These are phyloP conservation scores for Tricholauxania praeusta DNA, from an alignment of 2,888 invertebrate genomes.

Conservation along the genomic window DNA sequence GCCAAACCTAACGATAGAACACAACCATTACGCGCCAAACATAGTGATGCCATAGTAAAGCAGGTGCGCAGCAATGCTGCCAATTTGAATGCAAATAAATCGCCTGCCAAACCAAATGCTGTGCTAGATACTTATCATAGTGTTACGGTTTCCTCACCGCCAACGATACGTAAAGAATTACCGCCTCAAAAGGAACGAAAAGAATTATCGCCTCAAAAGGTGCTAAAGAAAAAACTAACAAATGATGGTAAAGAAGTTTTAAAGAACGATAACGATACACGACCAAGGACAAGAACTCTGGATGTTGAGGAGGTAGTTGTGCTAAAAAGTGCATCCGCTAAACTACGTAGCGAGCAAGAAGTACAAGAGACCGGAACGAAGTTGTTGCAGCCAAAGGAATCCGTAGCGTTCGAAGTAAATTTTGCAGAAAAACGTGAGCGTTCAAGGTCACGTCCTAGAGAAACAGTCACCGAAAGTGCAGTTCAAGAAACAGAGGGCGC, in stretches of 20 bases:
- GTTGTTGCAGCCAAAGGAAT: slow-evolving; percentile 49
- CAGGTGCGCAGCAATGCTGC: slow-evolving; percentile 29
- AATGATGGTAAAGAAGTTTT: background rate
- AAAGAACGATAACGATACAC: background rate
- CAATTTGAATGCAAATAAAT: slow-evolving; percentile 23
- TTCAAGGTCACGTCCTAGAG: slow-evolving; percentile 7
- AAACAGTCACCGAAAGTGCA: slow-evolving; percentile 15
- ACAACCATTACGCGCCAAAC: slow-evolving; percentile 45
- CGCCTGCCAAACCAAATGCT: slow-evolving; percentile 57
- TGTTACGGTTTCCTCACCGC: slow-evolving; percentile 66
- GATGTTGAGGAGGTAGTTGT: slow-evolving; percentile 60
- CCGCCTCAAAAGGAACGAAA: slow-evolving; percentile 37
- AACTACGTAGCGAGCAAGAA: slow-evolving; percentile 51
- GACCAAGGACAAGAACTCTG: slow-evolving; percentile 56
- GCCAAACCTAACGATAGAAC: slow-evolving; percentile 19
- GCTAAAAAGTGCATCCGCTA: slow-evolving; percentile 54
- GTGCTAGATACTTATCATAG: slow-evolving; percentile 65
- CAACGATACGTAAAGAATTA: slow-evolving; percentile 55
- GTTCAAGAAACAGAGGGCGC: slow-evolving; percentile 47
- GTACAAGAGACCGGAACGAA: slow-evolving; percentile 31
- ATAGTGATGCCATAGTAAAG: slow-evolving; percentile 37
- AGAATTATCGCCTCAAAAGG: background rate
- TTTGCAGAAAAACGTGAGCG: slow-evolving; percentile 49
- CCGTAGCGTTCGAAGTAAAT: slow-evolving; percentile 64
- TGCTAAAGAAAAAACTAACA: background rate